Percentiles rank a stretch among this genome's conserved stretches.
Evolutionary conservation across 2,888 invertebrate genomes (phyloP).

Genomic region (Calameuta filiformis): DNA sequence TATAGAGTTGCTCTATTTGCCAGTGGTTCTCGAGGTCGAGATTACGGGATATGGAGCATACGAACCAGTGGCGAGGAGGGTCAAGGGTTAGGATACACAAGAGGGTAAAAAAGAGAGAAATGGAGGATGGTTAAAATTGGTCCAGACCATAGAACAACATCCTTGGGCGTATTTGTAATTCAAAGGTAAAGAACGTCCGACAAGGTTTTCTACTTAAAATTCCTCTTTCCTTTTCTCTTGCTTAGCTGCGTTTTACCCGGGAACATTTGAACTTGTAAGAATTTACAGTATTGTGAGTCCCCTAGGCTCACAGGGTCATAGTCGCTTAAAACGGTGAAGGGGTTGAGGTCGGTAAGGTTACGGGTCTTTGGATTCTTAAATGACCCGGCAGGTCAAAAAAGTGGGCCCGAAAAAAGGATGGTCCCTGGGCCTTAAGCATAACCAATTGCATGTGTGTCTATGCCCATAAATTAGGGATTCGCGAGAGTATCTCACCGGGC

Average conservation of each 20-base stretch:
- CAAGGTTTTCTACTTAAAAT: constrained; percentile 63
- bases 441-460: constrained; percentile 30
- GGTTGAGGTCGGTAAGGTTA: no score
- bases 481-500: constrained; percentile 50
- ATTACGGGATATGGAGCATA: no score
- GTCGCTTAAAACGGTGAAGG: no score
- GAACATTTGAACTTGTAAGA: constrained; percentile 2
- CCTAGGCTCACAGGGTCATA: no score
- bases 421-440: constrained; percentile 21
- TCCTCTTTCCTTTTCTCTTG: constrained; percentile 37
- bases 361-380: no score
- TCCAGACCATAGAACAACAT: neutral
- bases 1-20: constrained; percentile 59
- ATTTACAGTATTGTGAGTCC: neutral
- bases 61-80: neutral
- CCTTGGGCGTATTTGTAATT: constrained; percentile 20
- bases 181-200: constrained; percentile 48
- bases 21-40: constrained; percentile 29
- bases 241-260: neutral
- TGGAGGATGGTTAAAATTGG: neutral
- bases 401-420: no score
- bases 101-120: constrained; percentile 8
- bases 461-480: constrained; percentile 55
- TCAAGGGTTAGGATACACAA: neutral
- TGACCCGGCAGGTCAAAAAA: no score